Evolutionary conservation across 1,140 invertebrate species (phyloP).

Genomic region (Drosophila fuyamai): DNA sequence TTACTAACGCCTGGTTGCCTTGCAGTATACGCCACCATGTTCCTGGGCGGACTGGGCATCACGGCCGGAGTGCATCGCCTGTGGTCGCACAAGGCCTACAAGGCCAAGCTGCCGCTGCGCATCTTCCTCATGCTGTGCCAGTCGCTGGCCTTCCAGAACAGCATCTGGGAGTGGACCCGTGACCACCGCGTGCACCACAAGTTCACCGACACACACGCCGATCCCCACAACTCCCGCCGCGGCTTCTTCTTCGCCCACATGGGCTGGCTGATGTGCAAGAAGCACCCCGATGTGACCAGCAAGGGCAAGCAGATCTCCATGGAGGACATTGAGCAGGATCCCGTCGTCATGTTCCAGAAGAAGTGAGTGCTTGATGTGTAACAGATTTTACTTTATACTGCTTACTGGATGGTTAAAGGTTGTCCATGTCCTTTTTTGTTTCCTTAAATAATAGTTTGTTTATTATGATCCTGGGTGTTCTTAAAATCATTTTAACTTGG

Average conservation of each 20-base stretch:
- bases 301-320: slow-evolving; percentile 90
- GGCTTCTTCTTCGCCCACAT: slow-evolving; percentile 89
- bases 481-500: not conserved
- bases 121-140: slow-evolving; percentile 86
- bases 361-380: slow-evolving; percentile 83
- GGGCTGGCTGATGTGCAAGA: slow-evolving; percentile 87
- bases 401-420: too few relatives aligned
- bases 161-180: slow-evolving; percentile 86
- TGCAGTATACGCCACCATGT: slow-evolving; percentile 59
- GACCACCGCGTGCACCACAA: slow-evolving; percentile 89
- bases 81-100: slow-evolving; percentile 93
- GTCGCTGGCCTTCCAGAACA: slow-evolving; percentile 86
- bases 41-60: slow-evolving; percentile 87
- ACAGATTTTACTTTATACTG: not conserved
- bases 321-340: slow-evolving; percentile 89
- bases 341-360: slow-evolving; percentile 89
- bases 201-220: slow-evolving; percentile 88
- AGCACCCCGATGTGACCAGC: slow-evolving; percentile 87
- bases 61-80: slow-evolving; percentile 94
- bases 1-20: not conserved
- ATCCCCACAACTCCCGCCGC: slow-evolving; percentile 88
- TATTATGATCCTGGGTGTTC: not conserved
- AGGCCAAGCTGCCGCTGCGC: slow-evolving; percentile 90
- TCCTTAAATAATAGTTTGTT: not conserved
- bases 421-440: too few relatives aligned